These are phyloP conservation scores for Ictalurus furcatus DNA, from an alignment of 2,113 vertebrate genomes.

Conservation along the genomic window DNA sequence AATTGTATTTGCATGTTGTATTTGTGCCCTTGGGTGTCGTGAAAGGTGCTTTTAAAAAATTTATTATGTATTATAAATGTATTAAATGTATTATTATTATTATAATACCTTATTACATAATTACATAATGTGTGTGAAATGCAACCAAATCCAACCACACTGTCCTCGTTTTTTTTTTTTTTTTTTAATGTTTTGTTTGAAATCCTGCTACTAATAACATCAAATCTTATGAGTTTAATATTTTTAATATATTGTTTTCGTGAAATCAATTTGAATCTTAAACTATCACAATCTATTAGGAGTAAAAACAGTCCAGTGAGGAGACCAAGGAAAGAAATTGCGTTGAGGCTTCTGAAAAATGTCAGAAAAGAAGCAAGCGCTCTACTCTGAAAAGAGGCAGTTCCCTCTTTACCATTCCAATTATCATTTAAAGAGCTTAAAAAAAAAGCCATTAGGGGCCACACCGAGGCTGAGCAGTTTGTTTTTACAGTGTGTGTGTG, in stretches of 20 bases:
- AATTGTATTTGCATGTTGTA: too few relatives aligned
- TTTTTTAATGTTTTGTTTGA: not conserved
- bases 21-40: too few relatives aligned
- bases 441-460: slow-evolving; percentile 19
- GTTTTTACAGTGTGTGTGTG: slow-evolving; percentile 4
- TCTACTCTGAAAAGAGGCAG: not conserved
- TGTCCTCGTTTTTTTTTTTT: not conserved
- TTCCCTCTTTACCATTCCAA: not conserved
- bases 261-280: not conserved
- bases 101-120: not conserved
- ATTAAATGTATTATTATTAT: too few relatives aligned
- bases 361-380: not conserved
- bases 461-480: not conserved
- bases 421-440: slow-evolving; percentile 14
- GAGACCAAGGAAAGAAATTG: not conserved
- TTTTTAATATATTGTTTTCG: too few relatives aligned
- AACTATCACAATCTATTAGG: not conserved
- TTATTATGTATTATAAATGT: too few relatives aligned
- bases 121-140: not conserved
- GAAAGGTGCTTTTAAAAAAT: too few relatives aligned
- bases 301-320: not conserved
- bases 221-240: not conserved
- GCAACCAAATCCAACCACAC: not conserved
- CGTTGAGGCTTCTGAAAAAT: not conserved
- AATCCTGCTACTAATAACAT: not conserved